Evolutionary conservation across 2,888 invertebrate species (phyloP).

Genomic region (Theodoxus fluviatilis): DNA sequence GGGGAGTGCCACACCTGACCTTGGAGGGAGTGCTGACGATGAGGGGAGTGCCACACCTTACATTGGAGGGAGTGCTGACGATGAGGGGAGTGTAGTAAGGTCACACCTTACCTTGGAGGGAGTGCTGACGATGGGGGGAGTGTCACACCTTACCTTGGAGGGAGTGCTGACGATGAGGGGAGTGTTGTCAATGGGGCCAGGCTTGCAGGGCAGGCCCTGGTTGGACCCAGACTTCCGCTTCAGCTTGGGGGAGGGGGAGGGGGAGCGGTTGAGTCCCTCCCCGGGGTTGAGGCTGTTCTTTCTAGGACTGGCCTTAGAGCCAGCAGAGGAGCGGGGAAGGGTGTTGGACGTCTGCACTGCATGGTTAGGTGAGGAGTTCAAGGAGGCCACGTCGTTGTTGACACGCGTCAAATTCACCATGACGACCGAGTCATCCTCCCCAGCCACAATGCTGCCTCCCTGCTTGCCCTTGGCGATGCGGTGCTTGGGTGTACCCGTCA

Average conservation of each 20-base stretch:
- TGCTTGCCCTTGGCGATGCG: slow-evolving; percentile 32
- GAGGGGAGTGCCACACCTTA: too few species aligned
- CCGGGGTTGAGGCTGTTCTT: slow-evolving; percentile 41
- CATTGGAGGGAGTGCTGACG: too few species aligned
- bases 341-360: slow-evolving; percentile 32
- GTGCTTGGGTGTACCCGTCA: slow-evolving; percentile 24
- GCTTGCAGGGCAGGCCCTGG: slow-evolving; percentile 61
- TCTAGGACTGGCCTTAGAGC: slow-evolving; percentile 39
- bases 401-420: too few species aligned
- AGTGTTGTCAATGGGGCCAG: slow-evolving; percentile 81
- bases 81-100: neutral
- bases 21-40: too few species aligned
- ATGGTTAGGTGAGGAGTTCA: too few species aligned
- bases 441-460: slow-evolving; percentile 37
- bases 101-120: too few species aligned
- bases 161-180: slow-evolving; percentile 73
- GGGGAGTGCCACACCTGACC: too few species aligned
- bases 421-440: slow-evolving; percentile 55
- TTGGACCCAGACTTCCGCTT: slow-evolving; percentile 38
- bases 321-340: slow-evolving; percentile 36
- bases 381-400: too few species aligned
- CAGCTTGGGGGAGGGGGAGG: slow-evolving; percentile 52
- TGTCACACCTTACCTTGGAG: slow-evolving; percentile 72
- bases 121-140: too few species aligned
- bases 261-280: slow-evolving; percentile 43